Percentiles rank a stretch among this genome's conserved stretches.
Conservation (phyloP, 2,888 invertebrate genomes). For the Cerastis rubricosa region DNA sequence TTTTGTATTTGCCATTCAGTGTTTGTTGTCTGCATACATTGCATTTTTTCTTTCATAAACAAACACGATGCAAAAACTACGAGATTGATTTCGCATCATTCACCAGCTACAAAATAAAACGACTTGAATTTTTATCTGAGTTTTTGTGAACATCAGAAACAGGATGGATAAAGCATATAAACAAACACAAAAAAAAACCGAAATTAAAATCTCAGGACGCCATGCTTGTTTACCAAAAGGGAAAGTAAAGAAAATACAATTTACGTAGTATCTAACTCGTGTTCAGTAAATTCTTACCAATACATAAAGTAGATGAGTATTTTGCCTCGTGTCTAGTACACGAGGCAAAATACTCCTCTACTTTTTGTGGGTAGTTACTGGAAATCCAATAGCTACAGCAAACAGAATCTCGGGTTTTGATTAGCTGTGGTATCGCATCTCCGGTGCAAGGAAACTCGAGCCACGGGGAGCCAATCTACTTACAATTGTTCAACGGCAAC, state of each 20-base stretch:
- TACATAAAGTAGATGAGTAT: background rate
- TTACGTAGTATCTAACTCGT: background rate
- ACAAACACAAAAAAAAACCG: background rate
- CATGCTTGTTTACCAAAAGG: background rate
- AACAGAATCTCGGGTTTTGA: conserved; percentile 33
- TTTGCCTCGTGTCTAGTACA: background rate
- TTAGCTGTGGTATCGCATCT: conserved; percentile 50
- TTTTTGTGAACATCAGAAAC: background rate
- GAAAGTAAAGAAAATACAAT: background rate
- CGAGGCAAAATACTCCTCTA: no score
- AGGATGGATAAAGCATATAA: background rate
- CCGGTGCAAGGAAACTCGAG: conserved; percentile 59
- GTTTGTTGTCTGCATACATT: background rate
- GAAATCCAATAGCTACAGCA: conserved; percentile 16
- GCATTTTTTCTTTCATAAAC: conserved; percentile 3
- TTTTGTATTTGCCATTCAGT: background rate
- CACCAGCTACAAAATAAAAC: background rate
- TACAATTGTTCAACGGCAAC: conserved; percentile 57
- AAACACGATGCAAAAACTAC: background rate
- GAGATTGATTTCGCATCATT: background rate
- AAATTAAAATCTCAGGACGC: background rate
- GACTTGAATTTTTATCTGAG: background rate
- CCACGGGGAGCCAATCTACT: conserved; percentile 56
- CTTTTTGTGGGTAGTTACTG: conserved; percentile 1
- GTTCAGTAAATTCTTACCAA: no score